These are phyloP conservation scores for Rhombomys opimus DNA, from an alignment of 2,113 vertebrate genomes.

Conservation along the genomic window DNA sequence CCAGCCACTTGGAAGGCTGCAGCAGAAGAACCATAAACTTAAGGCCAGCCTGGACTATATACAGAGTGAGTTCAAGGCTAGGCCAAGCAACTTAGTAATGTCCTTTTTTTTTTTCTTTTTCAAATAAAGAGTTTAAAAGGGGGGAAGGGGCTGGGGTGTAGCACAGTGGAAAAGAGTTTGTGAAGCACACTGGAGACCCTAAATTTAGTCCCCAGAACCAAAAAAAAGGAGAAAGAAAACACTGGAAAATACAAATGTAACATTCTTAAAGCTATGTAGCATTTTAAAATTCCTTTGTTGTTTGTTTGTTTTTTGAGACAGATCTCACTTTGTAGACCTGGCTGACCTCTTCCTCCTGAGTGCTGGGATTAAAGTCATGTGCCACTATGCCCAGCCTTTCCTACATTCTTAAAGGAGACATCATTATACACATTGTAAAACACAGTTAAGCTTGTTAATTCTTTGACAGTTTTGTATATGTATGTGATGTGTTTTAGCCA, in stretches of 20 bases:
- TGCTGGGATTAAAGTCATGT: neutral
- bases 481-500: neutral
- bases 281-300: neutral
- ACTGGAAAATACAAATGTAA: neutral
- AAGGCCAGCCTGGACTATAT: neutral
- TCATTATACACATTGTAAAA: neutral
- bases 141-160: neutral
- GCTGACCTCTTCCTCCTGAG: neutral
- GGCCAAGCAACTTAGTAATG: neutral
- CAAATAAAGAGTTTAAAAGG: neutral
- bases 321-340: neutral
- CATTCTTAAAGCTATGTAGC: neutral
- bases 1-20: neutral
- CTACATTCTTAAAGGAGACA: constrained; percentile 14
- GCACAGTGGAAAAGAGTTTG: neutral
- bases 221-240: neutral
- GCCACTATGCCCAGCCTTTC: neutral
- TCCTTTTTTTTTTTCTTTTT: no score
- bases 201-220: neutral
- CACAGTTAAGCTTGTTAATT: neutral
- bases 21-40: neutral
- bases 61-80: neutral
- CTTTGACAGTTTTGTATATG: neutral
- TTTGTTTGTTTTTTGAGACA: neutral
- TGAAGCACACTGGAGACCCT: neutral